Base-by-base conservation (phyloP, 1,140 invertebrate species). In the Drosophila dunni region DNA sequence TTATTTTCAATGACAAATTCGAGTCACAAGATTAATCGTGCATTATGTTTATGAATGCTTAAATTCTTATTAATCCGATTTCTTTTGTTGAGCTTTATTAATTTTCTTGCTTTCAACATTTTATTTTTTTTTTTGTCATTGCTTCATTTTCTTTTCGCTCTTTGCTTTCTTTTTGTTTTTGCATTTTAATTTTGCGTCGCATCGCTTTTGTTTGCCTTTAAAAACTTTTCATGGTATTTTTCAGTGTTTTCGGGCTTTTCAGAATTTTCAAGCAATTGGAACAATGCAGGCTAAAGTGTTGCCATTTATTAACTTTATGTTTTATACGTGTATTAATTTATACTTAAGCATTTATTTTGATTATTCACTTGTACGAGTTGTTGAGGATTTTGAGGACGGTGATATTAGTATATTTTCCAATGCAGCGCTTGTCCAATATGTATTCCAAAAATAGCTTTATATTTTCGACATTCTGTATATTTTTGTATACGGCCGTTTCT, bases 401-500 rank as follows among this genome's bases (percentile, higher is more conserved):
- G 33, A 62, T 48, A 50, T 29, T 29, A 29, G 24, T 29, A 62
- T 48, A 64, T 70, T 75, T 86, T 82, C 64, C 79, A 86, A 84
- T 76, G 70, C 83, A 86, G 60, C 77, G 72, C 24, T 74, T 62
- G 70, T 80, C 66, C 62, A 74, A 85, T 84, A 81, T 85, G 83
- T 86, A 78, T 78, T 86, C 82, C 82, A 83, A 86, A 86, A 86
- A 86, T 86, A 86, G 82, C 83, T 65, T 68, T 85, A 86, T 88
- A 86, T 82, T 86, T 86, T 86, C 82, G 78, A 88, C 82, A 89
- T 89, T 79, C 67, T 89, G 45, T 75, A 83, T 81, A 81, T 83
- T 81, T 64, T 81, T 64, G 67, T 50, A 24, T 74, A 44, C 62
- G 46, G 51, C 61, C 67, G 53, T 57, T 58, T 86, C 79, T 88